phyloP scores from a whole-genome alignment of 2,113 vertebrate genomes.

The Heterocephalus glaber region DNA sequence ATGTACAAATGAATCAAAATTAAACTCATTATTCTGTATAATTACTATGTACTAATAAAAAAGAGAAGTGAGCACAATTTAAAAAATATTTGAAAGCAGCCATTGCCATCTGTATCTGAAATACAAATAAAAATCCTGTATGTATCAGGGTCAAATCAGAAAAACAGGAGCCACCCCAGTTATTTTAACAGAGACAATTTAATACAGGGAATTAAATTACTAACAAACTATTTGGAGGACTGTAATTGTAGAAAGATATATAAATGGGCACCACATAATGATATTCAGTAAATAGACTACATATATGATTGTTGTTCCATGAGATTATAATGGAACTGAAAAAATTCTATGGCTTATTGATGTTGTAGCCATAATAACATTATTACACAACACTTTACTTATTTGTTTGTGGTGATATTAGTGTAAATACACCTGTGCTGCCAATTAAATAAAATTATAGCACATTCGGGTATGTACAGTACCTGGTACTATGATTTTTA shows the following conservation, averaged over 20 bases:
- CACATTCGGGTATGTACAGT: background rate
- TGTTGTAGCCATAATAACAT: background rate
- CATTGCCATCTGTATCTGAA: background rate
- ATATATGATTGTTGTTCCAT: background rate
- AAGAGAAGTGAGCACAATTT: background rate
- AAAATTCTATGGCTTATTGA: background rate
- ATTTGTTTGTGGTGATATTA: background rate
- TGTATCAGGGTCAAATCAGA: background rate
- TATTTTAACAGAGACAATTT: constrained; percentile 30
- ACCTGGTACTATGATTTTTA: background rate
- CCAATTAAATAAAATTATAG: background rate
- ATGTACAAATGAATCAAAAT: background rate
- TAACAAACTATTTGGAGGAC: background rate
- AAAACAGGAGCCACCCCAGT: background rate
- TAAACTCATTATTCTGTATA: background rate
- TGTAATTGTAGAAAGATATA: background rate
- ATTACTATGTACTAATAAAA: background rate
- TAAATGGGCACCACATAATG: background rate
- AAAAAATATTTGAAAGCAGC: background rate
- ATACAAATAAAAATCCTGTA: background rate
- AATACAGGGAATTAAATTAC: background rate
- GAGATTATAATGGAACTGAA: background rate
- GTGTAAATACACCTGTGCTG: background rate
- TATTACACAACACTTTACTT: background rate
- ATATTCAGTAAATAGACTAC: background rate